Evolutionary conservation across 1,140 invertebrate genomes (phyloP), one percentile per base, ranked within the genome.

Genomic region (Neodiprion fabricii): DNA sequence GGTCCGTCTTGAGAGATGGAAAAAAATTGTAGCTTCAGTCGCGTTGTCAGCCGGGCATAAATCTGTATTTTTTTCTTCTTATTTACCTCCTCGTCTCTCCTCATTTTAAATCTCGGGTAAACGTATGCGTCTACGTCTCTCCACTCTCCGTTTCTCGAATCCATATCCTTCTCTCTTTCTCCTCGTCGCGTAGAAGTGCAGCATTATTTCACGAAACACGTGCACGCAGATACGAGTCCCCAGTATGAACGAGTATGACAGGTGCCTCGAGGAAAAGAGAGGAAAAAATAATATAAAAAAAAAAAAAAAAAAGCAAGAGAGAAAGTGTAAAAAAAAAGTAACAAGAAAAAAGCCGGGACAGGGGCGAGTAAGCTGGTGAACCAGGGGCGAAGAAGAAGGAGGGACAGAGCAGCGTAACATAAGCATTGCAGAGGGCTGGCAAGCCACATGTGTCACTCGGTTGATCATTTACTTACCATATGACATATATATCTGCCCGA

Each of bases 371-470:
- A 68, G 76, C 74, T 73, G 67, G 65, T 12, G 48, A 65, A 76
- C 82, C 77, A 77, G 77, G 79, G 28, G 28, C 28, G 28, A 40
- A 40, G 28, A 40, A 61, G n/a, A 17, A 61, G n/a, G 53, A 17
- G 53, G 53, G 11, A 17, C 11, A 61, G 53, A 61, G 53, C 53
- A 61, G n/a, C 80, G 83, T 84, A 84, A 84, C 82, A 82, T 84
- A 84, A 84, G 82, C 83, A 83, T 78, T 82, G 72, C 53, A 61
- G 80, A 85, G 84, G 84, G 84, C 85, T 86, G 85, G 83, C 85
- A 84, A 79, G 80, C 85, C 85, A 86, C 83, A 86, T 86, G 85
- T 86, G 85, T 80, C 79, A 78, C 79, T 85, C 83, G 84, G 85
- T 86, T 82, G 84, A 83, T 86, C 84, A 84, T 83, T 82, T 86